A percentile compares a stretch with the other conserved stretches of the same genome.
Conservation (phyloP, 2,797 vertebrate genomes). For the Cryptoprocta ferox region DNA sequence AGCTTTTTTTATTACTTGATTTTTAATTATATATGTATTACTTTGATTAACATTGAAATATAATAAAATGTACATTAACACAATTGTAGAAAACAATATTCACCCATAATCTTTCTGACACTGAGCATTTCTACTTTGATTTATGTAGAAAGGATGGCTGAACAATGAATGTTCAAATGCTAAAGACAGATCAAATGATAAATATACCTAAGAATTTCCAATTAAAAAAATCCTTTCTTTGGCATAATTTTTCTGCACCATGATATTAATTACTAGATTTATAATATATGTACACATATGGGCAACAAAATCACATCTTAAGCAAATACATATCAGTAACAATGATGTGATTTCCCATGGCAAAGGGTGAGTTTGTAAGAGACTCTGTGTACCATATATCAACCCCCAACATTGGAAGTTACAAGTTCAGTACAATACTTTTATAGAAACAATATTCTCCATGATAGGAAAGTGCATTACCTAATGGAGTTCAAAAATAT, state of each 20-base stretch:
- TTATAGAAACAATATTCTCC: background rate
- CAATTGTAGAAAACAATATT: background rate
- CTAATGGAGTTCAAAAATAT: background rate
- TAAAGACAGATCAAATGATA: background rate
- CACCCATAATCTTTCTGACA: background rate
- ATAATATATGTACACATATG: background rate
- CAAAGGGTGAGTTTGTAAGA: background rate
- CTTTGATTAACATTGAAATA: conserved; percentile 1
- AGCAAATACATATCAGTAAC: background rate
- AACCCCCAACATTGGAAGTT: background rate
- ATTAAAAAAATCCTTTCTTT: background rate
- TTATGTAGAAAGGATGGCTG: background rate
- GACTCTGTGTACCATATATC: background rate
- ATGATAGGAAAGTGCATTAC: background rate
- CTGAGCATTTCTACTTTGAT: background rate
- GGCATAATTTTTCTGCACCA: background rate
- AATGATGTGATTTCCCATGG: background rate
- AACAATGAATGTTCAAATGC: background rate
- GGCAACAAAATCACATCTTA: background rate
- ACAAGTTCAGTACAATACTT: background rate
- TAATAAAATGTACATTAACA: background rate
- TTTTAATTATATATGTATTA: background rate
- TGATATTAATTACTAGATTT: background rate
- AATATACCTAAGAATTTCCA: background rate
- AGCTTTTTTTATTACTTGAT: background rate